These are phyloP conservation scores for Orcinus orca DNA, from an alignment of 2,113 vertebrate genomes.

Conservation along the genomic window DNA sequence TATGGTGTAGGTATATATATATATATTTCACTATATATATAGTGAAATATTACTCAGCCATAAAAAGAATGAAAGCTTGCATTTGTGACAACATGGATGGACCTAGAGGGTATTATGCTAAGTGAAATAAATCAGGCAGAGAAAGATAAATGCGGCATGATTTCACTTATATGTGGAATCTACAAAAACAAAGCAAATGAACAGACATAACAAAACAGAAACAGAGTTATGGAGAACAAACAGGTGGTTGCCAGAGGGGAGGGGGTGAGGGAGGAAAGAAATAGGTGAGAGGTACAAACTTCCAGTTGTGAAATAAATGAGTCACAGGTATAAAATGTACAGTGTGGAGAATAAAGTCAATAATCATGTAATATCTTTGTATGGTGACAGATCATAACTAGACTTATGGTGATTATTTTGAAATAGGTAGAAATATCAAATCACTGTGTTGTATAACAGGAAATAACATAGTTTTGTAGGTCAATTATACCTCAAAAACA, in stretches of 20 bases:
- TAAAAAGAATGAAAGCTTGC: neutral
- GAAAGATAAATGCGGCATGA: neutral
- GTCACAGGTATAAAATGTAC: neutral
- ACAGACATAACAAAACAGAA: neutral
- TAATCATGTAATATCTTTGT: neutral
- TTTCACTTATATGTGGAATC: neutral
- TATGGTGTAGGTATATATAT: no score
- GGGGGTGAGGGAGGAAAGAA: neutral
- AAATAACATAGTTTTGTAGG: neutral
- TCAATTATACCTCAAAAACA: neutral
- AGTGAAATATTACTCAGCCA: neutral
- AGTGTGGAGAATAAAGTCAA: neutral
- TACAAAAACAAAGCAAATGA: neutral
- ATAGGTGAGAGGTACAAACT: neutral
- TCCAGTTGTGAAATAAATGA: neutral
- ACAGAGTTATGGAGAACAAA: neutral
- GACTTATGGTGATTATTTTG: neutral
- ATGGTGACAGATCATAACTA: neutral
- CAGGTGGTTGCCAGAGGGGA: neutral
- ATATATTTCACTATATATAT: neutral
- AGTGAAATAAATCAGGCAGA: neutral
- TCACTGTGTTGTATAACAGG: neutral
- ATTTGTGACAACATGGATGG: neutral
- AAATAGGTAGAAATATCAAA: neutral
- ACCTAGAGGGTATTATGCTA: neutral